phyloP scores from a whole-genome alignment of 2,888 invertebrate genomes.

The Plagodis dolabraria region DNA sequence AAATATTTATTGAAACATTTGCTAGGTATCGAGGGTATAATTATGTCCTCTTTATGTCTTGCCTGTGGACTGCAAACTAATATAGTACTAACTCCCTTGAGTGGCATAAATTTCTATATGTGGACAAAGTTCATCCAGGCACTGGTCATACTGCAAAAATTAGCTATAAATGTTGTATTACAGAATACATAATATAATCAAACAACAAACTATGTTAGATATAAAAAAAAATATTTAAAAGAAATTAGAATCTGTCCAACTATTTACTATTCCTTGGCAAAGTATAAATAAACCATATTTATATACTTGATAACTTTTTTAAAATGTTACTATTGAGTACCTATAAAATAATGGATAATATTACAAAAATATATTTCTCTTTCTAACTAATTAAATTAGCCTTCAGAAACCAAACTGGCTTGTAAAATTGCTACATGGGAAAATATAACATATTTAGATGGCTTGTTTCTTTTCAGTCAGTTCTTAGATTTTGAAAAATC shows the following conservation, averaged over 20 bases:
- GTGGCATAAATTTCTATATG: too few relatives aligned
- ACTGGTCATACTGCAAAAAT: too few relatives aligned
- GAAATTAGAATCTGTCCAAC: slow-evolving; percentile 36
- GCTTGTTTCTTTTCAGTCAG: too few relatives aligned
- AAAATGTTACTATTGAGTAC: slow-evolving; percentile 17
- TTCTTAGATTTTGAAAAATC: too few relatives aligned
- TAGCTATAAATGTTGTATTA: neutral
- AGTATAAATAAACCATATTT: slow-evolving; percentile 17
- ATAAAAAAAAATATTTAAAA: slow-evolving; percentile 7
- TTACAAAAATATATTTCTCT: slow-evolving; percentile 27
- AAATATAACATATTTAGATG: too few relatives aligned
- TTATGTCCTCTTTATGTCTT: too few relatives aligned
- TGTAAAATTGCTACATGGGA: neutral
- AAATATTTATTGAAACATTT: slow-evolving; percentile 28
- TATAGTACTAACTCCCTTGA: too few relatives aligned
- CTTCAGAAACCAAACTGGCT: slow-evolving; percentile 21
- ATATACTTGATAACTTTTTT: slow-evolving; percentile 14
- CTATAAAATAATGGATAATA: slow-evolving; percentile 8
- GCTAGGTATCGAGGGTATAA: neutral
- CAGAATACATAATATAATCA: neutral
- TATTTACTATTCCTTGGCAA: slow-evolving; percentile 31
- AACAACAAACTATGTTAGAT: neutral
- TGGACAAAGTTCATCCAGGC: too few relatives aligned
- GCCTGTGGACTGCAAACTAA: too few relatives aligned
- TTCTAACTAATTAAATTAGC: slow-evolving; percentile 16